phyloP scores from a whole-genome alignment of 1,140 invertebrate species.

The Caerostris darwini region DNA sequence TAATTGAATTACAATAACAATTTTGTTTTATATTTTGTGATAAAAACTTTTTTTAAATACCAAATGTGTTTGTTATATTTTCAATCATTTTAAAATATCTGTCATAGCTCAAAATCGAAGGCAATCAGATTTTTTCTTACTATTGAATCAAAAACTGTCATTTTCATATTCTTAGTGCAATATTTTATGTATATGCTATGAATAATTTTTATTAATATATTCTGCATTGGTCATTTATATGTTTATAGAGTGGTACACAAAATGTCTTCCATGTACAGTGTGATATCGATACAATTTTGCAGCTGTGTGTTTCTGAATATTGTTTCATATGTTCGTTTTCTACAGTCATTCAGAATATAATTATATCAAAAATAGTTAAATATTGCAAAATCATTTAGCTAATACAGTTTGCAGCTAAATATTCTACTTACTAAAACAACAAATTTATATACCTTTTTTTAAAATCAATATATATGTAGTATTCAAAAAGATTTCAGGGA shows the following conservation, averaged over 20 bases:
- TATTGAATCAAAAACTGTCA: neutral
- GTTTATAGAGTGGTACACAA: neutral
- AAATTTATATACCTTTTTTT: too few species aligned
- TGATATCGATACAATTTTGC: conserved; percentile 7
- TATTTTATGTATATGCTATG: neutral
- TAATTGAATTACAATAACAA: too few species aligned
- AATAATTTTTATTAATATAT: neutral
- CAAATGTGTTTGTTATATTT: too few species aligned
- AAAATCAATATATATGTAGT: too few species aligned
- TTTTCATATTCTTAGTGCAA: neutral
- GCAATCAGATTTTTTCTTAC: conserved; percentile 11
- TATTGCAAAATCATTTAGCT: too few species aligned
- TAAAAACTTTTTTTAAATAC: too few species aligned
- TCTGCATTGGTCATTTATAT: neutral
- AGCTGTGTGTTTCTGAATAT: neutral
- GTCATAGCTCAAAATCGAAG: neutral
- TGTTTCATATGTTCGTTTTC: neutral
- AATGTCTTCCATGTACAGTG: conserved; percentile 42
- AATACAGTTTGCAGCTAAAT: too few species aligned
- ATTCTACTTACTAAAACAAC: too few species aligned
- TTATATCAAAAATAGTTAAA: too few species aligned
- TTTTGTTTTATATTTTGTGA: too few species aligned
- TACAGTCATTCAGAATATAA: neutral
- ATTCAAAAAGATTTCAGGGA: too few species aligned
- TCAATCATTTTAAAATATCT: neutral